These are phyloP conservation scores for Celastrina argiolus DNA, from an alignment of 2,888 invertebrate genomes.

Conservation along the genomic window DNA sequence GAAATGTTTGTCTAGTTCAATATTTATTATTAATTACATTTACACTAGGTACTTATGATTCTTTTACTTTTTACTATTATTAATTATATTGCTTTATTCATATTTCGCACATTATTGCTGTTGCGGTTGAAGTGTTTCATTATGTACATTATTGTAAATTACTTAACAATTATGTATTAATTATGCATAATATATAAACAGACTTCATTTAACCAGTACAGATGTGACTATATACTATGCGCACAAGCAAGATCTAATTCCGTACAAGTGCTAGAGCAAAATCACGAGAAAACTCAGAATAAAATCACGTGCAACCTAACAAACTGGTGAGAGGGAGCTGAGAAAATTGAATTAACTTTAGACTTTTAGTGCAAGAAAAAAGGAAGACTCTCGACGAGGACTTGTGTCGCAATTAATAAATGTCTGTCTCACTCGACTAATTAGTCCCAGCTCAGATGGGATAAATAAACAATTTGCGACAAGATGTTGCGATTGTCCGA, in stretches of 20 bases:
- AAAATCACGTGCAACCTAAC: conserved; percentile 32
- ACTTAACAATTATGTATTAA: no score
- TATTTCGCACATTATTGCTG: not conserved
- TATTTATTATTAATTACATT: not conserved
- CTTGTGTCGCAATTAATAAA: conserved; percentile 74
- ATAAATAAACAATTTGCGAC: conserved; percentile 58
- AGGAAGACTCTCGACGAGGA: conserved; percentile 52
- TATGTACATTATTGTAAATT: no score
- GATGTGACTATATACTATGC: no score
- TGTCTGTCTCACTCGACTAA: conserved; percentile 67
- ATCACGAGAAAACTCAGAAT: conserved; percentile 3
- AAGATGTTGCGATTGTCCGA: conserved; percentile 37
- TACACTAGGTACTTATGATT: no score
- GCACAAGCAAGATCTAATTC: conserved; percentile 29
- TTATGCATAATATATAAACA: no score
- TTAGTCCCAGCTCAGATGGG: conserved; percentile 59
- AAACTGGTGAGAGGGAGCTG: conserved; percentile 37
- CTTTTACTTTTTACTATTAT: no score
- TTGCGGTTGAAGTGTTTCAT: not conserved
- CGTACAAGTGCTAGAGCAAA: not conserved
- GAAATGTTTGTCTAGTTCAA: not conserved
- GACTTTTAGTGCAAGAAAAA: conserved; percentile 51
- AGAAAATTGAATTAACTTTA: conserved; percentile 40
- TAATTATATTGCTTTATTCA: no score
- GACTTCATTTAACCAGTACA: no score